Conservation (phyloP, 2,113 vertebrate genomes). For the Gadus macrocephalus region DNA sequence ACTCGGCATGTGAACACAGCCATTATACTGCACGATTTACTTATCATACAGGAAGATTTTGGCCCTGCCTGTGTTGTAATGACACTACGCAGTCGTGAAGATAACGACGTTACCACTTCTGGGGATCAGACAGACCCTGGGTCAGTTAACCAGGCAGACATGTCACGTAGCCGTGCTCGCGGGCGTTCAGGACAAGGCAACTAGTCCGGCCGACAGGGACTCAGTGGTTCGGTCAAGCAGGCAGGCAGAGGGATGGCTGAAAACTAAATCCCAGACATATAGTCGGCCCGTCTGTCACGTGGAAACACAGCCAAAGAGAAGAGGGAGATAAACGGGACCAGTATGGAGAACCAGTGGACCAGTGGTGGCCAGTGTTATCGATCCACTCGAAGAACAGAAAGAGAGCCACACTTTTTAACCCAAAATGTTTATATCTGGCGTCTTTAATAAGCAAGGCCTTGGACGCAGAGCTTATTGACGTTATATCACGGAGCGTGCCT, state of each 20-base stretch:
- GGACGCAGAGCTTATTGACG: too few relatives aligned
- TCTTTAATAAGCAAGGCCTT: too few relatives aligned
- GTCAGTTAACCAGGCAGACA: not conserved
- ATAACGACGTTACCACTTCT: not conserved
- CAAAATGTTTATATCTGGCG: too few relatives aligned
- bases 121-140: not conserved
- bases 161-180: not conserved
- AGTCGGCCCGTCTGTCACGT: not conserved
- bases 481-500: too few relatives aligned
- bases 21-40: too few relatives aligned
- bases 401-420: too few relatives aligned
- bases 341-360: conserved; percentile 3
- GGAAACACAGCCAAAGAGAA: conserved; percentile 8
- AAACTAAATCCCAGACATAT: not conserved
- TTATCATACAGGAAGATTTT: too few relatives aligned
- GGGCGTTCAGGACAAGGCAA: not conserved
- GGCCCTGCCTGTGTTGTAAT: not conserved
- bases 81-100: not conserved
- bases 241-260: not conserved
- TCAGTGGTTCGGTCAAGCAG: conserved; percentile 12
- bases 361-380: conserved; percentile 10
- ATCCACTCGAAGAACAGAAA: too few relatives aligned
- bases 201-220: not conserved
- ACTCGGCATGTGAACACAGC: too few relatives aligned
- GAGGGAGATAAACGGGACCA: not conserved